Percentiles rank a stretch among this genome's conserved stretches.
Evolutionary conservation across 1,140 invertebrate genomes (phyloP).

Genomic region (Homalodisca vitripennis): DNA sequence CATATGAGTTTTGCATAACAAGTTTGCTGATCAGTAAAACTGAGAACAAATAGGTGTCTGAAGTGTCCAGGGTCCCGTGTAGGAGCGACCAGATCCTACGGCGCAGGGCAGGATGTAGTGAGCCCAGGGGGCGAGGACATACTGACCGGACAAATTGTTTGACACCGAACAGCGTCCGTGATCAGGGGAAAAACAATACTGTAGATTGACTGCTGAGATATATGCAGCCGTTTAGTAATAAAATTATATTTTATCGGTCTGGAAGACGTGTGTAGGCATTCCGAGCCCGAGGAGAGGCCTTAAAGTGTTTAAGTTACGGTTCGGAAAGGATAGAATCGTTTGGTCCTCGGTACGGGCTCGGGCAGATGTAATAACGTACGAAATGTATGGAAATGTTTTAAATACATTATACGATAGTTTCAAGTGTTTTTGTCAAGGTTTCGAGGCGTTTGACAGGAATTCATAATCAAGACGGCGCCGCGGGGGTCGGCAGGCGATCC

Average conservation of each 20-base stretch:
- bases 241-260: conserved; percentile 30
- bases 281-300: neutral
- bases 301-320: conserved; percentile 27
- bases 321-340: conserved; percentile 24
- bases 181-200: neutral
- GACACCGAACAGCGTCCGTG: neutral
- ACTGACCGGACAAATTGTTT: neutral
- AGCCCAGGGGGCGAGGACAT: neutral
- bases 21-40: no score
- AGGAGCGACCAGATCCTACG: no score
- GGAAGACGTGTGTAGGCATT: conserved; percentile 23
- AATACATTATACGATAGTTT: conserved; percentile 30
- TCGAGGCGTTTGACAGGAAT: conserved; percentile 26
- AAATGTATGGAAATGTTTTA: conserved; percentile 30
- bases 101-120: no score
- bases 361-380: conserved; percentile 16
- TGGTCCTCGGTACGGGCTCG: neutral
- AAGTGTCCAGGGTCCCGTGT: no score
- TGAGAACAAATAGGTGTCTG: no score
- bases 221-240: conserved; percentile 23
- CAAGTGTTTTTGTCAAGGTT: conserved; percentile 18
- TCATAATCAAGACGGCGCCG: conserved; percentile 17
- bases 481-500: conserved; percentile 18
- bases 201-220: conserved; percentile 17
- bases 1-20: no score